These are phyloP conservation scores for Semicossyphus pulcher DNA, from an alignment of 2,113 vertebrate species.

Conservation along the genomic window DNA sequence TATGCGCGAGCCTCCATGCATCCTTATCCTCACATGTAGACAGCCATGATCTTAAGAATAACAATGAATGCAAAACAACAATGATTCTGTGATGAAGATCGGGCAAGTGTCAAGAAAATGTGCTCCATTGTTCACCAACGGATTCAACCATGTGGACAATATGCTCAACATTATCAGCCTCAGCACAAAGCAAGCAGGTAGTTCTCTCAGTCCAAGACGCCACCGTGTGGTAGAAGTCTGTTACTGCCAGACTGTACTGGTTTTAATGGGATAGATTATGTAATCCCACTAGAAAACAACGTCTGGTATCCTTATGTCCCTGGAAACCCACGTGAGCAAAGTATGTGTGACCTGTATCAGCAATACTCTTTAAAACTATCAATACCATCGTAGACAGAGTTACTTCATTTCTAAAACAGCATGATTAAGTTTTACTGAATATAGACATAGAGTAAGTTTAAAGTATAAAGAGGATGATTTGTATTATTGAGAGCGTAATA, in stretches of 20 bases:
- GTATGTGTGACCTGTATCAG: no score
- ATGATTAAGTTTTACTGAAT: no score
- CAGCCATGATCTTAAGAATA: neutral
- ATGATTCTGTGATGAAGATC: neutral
- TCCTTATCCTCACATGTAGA: neutral
- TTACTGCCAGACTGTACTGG: neutral
- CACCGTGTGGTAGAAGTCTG: slow-evolving; percentile 17
- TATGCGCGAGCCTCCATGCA: neutral
- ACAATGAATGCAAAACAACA: neutral
- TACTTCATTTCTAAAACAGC: no score
- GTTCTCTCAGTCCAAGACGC: neutral
- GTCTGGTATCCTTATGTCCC: neutral
- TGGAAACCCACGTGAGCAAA: slow-evolving; percentile 13
- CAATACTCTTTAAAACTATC: no score
- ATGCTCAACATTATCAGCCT: slow-evolving; percentile 4
- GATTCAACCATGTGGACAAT: neutral
- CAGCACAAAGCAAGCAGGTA: neutral
- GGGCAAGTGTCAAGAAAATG: neutral
- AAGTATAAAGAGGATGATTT: no score
- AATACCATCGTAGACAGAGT: no score
- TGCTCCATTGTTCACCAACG: neutral
- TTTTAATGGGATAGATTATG: slow-evolving; percentile 37
- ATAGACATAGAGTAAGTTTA: no score
- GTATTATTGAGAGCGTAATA: no score
- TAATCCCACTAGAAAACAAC: slow-evolving; percentile 17